These are phyloP conservation scores for Colletes gigas DNA, from an alignment of 1,140 invertebrate species.

Conservation along the genomic window DNA sequence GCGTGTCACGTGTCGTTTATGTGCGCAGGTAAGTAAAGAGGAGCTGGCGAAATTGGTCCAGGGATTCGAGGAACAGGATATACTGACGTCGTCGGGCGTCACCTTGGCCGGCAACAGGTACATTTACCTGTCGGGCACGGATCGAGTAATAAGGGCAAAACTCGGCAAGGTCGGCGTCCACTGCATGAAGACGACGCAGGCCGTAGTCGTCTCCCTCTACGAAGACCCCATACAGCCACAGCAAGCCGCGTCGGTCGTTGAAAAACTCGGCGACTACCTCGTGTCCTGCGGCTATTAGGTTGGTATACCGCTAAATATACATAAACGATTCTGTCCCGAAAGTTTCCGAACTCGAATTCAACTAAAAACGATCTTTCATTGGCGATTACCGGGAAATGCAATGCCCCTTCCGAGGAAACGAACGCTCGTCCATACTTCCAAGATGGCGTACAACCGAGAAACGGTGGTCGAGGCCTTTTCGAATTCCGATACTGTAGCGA, in stretches of 20 bases:
- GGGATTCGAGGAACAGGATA: slow-evolving; percentile 92
- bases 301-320: slow-evolving; percentile 54
- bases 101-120: slow-evolving; percentile 94
- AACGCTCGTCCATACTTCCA: too few relatives aligned
- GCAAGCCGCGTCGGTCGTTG: slow-evolving; percentile 95
- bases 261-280: slow-evolving; percentile 97
- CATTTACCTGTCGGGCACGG: slow-evolving; percentile 95
- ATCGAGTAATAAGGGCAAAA: slow-evolving; percentile 94
- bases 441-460: too few relatives aligned
- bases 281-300: slow-evolving; percentile 95
- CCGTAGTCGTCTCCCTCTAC: slow-evolving; percentile 95
- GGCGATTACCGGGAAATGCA: too few relatives aligned
- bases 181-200: slow-evolving; percentile 96
- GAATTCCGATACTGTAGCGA: too few relatives aligned
- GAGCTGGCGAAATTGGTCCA: slow-evolving; percentile 92
- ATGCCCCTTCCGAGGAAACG: too few relatives aligned
- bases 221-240: slow-evolving; percentile 97
- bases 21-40: slow-evolving; percentile 91
- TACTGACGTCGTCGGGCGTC: slow-evolving; percentile 91
- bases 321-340: too few relatives aligned
- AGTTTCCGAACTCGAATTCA: too few relatives aligned
- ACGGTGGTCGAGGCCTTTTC: too few relatives aligned
- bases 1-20: slow-evolving; percentile 7
- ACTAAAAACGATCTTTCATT: too few relatives aligned
- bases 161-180: slow-evolving; percentile 94